Percentiles rank a stretch among this genome's conserved stretches.
Conservation (phyloP, 2,113 vertebrate species). For the Lepus timidus region DNA sequence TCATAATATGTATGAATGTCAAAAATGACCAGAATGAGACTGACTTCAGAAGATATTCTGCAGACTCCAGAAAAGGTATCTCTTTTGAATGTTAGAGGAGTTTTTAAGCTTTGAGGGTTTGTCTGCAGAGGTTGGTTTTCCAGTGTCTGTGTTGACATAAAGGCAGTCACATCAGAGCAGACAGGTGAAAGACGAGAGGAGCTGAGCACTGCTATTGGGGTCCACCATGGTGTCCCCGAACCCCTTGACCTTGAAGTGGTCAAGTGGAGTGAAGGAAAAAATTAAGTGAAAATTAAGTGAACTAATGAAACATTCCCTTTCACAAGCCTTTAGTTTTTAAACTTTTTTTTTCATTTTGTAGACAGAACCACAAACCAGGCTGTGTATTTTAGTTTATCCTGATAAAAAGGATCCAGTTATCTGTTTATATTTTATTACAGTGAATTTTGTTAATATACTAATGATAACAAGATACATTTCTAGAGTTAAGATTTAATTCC, state of each 20-base stretch:
- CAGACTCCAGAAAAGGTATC: not conserved
- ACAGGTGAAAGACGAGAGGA: no score
- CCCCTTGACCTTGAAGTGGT: not conserved
- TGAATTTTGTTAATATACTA: not conserved
- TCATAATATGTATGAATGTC: not conserved
- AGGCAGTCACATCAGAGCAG: no score
- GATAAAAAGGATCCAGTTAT: not conserved
- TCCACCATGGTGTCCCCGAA: no score
- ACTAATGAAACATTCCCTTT: not conserved
- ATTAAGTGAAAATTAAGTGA: not conserved
- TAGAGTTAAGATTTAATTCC: not conserved
- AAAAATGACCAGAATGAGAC: not conserved
- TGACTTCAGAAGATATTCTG: constrained; percentile 15
- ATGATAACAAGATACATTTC: not conserved
- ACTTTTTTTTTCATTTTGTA: not conserved
- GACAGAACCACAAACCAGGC: not conserved
- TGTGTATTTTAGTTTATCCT: not conserved
- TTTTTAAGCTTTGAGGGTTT: not conserved
- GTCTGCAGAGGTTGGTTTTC: not conserved
- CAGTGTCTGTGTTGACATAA: not conserved
- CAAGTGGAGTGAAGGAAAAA: not conserved
- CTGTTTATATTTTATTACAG: not conserved
- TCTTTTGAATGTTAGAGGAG: not conserved
- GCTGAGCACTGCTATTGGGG: no score
- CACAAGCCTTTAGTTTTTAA: not conserved